Conservation (phyloP, 53 echinoderm and acorn worm species). For the Arbacia lixula region DNA sequence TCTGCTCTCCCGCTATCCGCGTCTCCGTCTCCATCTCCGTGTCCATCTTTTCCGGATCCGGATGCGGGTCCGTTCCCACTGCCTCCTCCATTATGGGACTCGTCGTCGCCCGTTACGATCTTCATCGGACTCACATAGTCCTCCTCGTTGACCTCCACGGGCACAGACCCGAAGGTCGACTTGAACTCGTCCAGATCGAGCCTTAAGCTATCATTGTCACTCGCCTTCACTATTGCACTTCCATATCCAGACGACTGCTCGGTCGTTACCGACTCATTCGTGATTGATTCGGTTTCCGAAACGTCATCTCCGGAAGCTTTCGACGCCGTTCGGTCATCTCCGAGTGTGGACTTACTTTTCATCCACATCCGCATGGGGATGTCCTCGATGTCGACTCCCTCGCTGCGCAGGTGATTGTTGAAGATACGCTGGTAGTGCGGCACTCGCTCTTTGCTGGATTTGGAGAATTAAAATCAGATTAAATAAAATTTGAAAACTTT, state of each 20-base stretch:
- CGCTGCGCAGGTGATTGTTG: conserved; percentile 66
- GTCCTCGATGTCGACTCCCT: conserved; percentile 60
- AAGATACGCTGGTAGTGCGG: conserved; percentile 88
- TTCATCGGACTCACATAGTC: conserved; percentile 86
- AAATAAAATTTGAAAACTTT: no score
- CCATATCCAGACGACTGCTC: conserved; percentile 54
- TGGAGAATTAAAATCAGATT: no score
- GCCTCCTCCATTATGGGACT: neutral
- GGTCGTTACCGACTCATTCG: neutral
- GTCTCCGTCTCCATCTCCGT: conserved; percentile 48
- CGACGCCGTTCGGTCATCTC: conserved; percentile 31
- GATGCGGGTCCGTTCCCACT: neutral
- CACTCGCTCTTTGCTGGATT: conserved; percentile 81
- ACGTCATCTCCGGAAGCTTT: conserved; percentile 57
- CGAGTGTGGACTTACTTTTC: conserved; percentile 6
- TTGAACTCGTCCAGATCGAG: conserved; percentile 47
- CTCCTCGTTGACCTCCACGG: conserved; percentile 68
- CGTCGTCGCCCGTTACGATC: conserved; percentile 52
- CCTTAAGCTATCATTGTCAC: conserved; percentile 12
- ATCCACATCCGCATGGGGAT: conserved; percentile 17
- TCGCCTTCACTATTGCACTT: conserved; percentile 47
- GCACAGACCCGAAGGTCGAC: conserved; percentile 41
- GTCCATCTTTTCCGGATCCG: neutral
- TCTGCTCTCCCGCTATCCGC: conserved; percentile 21
- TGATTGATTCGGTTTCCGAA: conserved; percentile 22